Evolutionary conservation across 1,140 invertebrate species (phyloP).

Genomic region (Lucilia sericata): DNA sequence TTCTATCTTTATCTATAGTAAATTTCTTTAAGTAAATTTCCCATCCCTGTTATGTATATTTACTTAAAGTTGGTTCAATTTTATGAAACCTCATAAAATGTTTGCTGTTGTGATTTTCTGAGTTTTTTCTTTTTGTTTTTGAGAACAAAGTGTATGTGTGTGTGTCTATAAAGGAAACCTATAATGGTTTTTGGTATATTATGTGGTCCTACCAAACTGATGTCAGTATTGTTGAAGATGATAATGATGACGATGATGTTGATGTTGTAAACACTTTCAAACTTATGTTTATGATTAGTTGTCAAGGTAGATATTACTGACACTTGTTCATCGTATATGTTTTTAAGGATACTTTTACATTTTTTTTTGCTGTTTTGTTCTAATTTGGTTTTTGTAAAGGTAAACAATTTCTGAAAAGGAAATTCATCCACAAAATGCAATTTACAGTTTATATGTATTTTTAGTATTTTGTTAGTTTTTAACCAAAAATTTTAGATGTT

Average conservation of each 20-base stretch:
- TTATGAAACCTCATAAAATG: not conserved
- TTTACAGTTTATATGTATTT: too few species aligned
- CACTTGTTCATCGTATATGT: not conserved
- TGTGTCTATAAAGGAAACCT: not conserved
- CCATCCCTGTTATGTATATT: too few species aligned
- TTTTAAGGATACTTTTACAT: not conserved
- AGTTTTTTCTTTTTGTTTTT: not conserved
- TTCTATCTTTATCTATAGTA: too few species aligned
- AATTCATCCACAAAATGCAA: not conserved
- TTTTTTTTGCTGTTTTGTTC: not conserved
- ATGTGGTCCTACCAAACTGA: not conserved
- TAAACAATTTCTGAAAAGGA: not conserved
- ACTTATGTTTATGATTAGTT: conserved; percentile 7
- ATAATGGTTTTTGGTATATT: conserved; percentile 9
- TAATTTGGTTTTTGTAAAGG: not conserved
- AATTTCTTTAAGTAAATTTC: not conserved
- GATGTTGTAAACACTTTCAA: not conserved
- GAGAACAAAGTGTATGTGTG: not conserved
- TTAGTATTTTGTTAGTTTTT: too few species aligned
- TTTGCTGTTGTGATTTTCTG: not conserved
- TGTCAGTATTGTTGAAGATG: not conserved
- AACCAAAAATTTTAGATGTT: too few species aligned
- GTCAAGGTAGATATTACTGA: not conserved
- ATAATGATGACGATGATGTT: not conserved
- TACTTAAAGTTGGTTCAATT: not conserved